Evolutionary conservation across 2,888 invertebrate genomes (phyloP), one percentile per base, ranked within the genome.

Genomic region (Lomographa bimaculata): DNA sequence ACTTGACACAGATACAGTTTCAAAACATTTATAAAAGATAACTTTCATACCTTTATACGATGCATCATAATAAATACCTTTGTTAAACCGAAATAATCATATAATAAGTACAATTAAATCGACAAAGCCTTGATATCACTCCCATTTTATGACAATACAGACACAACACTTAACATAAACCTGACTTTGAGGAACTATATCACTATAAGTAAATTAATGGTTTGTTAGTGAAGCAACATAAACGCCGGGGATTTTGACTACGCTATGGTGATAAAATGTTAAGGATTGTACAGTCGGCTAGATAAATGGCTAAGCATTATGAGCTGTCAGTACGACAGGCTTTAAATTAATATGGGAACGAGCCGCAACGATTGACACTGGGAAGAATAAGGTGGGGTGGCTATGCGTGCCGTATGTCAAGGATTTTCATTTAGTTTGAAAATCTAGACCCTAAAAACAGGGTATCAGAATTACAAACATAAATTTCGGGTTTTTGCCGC

Each of bases 341-440:
- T 61, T 60, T 68, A 71, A 80, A 85, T 84, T 84, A 84, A 84
- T 85, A 85, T 85, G 85, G 82, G 85, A 85, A 85, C 79, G 17
- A 33, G 42, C 10, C 27, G 36, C 20, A n/a, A 66, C 65, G 67
- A 81, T 80, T 76, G 80, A 77, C 76, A 71, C 57, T 66, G 60
- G 43, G 52, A 73, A 70, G 68, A 72, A 63, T 39, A 35, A 49
- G 46, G 40, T 68, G 54, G 55, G 47, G 45, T 47, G 49, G 21
- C 55, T 54, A 72, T 57, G 30, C 9, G 3, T 50, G 57, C 1
- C 8, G 35, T 6, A 2, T 1, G 25, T 1, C 1, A 6, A 6
- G 19, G 26, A 7, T 32, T 30, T 17, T n/a, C n/a, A n/a, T n/a
- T 1, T 14, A 14, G 14, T 14, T 14, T 14, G 14, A 14, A n/a